Conservation (phyloP, 2,113 vertebrate species). For the Hipposideros armiger region DNA sequence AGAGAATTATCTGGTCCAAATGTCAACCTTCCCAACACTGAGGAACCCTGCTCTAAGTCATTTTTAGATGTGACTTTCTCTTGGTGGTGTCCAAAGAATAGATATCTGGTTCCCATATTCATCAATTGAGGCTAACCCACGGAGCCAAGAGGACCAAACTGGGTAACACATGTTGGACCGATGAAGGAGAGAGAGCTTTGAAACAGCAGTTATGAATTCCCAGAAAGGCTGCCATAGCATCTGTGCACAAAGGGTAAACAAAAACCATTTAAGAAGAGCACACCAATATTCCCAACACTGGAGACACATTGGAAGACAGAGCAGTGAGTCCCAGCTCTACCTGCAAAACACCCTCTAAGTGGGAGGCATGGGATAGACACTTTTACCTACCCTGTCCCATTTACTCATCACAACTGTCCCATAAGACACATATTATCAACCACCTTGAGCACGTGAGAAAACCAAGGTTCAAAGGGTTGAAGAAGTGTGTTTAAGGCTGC, state of each 20-base stretch:
- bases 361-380: background rate
- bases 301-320: background rate
- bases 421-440: background rate
- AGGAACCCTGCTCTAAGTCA: background rate
- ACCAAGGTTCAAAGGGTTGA: background rate
- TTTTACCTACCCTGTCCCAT: too few species aligned
- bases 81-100: background rate
- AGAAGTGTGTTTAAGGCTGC: background rate
- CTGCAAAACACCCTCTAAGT: background rate
- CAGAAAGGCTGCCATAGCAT: background rate
- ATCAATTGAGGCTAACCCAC: background rate
- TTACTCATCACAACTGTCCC: background rate
- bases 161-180: background rate
- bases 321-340: background rate
- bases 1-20: background rate
- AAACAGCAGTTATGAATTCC: background rate
- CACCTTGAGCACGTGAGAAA: background rate
- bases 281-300: rapidly evolving
- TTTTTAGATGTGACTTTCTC: background rate
- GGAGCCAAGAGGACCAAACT: background rate
- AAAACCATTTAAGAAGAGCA: background rate
- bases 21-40: background rate
- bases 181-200: background rate
- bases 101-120: background rate
- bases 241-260: background rate